phyloP scores from a whole-genome alignment of 2,113 vertebrate genomes.

The Calyptomena viridis region DNA sequence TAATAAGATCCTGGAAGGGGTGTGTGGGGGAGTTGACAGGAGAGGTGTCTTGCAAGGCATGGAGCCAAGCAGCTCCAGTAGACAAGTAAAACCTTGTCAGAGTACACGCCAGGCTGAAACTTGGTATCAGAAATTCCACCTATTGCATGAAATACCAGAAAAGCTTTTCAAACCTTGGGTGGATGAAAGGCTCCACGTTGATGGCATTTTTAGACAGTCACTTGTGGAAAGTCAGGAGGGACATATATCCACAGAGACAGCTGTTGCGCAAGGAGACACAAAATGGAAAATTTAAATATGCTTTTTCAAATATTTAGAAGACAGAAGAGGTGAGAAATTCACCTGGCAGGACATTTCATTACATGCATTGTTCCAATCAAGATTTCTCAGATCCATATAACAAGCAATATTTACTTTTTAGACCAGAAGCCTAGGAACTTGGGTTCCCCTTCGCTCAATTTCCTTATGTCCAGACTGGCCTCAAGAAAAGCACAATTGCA shows the following conservation, averaged over 20 bases:
- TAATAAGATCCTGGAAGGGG: slow-evolving; percentile 9
- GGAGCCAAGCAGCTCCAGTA: slow-evolving; percentile 38
- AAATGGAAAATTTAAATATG: not conserved
- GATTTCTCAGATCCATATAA: not conserved
- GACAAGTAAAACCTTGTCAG: not conserved
- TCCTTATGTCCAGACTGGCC: not conserved
- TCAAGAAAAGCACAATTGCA: not conserved
- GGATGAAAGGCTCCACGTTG: not conserved
- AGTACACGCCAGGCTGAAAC: not conserved
- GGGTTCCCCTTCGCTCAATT: not conserved
- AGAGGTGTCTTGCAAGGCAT: not conserved
- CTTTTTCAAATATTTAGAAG: not conserved
- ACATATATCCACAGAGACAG: not conserved
- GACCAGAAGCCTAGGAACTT: not conserved
- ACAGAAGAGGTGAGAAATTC: not conserved
- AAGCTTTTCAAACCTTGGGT: not conserved
- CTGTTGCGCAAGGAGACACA: fast-evolving
- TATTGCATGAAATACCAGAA: not conserved
- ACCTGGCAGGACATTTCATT: not conserved
- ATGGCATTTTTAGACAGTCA: not conserved
- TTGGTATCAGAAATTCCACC: not conserved
- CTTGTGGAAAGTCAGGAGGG: not conserved
- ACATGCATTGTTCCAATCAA: not conserved
- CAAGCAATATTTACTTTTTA: not conserved
- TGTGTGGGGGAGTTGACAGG: not conserved